phyloP scores from a whole-genome alignment of 2,888 invertebrate genomes.

The Sisyra nigra region DNA sequence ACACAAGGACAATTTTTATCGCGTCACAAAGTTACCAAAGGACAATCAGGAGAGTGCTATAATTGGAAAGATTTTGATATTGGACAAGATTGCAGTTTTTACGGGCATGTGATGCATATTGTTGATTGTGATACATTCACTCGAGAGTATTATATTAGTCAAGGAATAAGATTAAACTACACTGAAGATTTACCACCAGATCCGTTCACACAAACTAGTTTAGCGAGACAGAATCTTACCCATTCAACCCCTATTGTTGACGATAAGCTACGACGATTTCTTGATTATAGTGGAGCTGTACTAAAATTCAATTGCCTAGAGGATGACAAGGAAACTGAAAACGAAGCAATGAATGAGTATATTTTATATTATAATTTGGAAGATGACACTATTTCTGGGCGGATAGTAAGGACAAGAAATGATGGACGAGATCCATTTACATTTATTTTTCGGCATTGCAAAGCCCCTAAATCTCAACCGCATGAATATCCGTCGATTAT shows the following conservation, averaged over 20 bases:
- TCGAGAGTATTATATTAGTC: constrained; percentile 61
- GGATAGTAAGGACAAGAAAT: constrained; percentile 52
- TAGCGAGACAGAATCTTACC: background rate
- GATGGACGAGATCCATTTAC: constrained; percentile 66
- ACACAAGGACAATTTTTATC: background rate
- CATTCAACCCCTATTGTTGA: background rate
- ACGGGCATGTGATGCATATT: constrained; percentile 66
- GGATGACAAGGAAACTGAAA: constrained; percentile 40
- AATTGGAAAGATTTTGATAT: constrained; percentile 80
- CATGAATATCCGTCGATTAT: constrained; percentile 41
- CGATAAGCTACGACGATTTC: background rate
- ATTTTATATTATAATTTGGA: constrained; percentile 62
- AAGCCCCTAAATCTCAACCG: constrained; percentile 58
- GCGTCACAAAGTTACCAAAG: background rate
- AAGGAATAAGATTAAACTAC: constrained; percentile 59
- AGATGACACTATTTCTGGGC: constrained; percentile 66
- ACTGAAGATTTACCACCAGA: constrained; percentile 55
- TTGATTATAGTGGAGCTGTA: background rate
- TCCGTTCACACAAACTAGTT: constrained; percentile 38
- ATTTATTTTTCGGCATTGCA: constrained; percentile 53
- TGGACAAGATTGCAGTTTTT: constrained; percentile 60
- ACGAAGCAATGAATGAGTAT: constrained; percentile 42
- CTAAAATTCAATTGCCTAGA: constrained; percentile 49
- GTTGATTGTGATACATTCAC: constrained; percentile 68
- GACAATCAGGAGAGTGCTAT: constrained; percentile 41